phyloP scores from a whole-genome alignment of 2,888 invertebrate species.

The Neria commutata region DNA sequence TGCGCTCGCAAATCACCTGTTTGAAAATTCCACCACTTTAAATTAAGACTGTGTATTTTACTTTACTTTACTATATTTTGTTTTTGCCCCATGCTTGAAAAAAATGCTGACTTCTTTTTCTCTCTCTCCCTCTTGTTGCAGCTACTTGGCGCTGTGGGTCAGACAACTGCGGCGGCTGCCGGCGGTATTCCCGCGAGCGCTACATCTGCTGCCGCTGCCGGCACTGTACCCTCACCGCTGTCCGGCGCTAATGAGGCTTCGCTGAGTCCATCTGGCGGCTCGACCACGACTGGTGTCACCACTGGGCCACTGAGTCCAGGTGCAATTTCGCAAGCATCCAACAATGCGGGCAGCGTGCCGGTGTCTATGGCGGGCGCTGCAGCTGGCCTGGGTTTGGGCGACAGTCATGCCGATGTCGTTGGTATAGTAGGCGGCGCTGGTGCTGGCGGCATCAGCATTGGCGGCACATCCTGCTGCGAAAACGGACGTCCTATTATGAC shows the following conservation, averaged over 20 bases:
- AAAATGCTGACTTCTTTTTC: slow-evolving; percentile 20
- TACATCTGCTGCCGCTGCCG: slow-evolving; percentile 38
- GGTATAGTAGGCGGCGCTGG: slow-evolving; percentile 15
- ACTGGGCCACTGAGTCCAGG: slow-evolving; percentile 61
- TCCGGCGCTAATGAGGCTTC: slow-evolving; percentile 77
- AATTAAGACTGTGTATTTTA: too few species aligned
- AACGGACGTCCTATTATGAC: slow-evolving; percentile 90
- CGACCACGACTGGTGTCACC: slow-evolving; percentile 59
- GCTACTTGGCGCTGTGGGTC: slow-evolving; percentile 42
- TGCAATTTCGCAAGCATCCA: slow-evolving; percentile 62
- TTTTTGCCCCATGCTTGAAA: neutral
- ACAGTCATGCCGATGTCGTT: slow-evolving; percentile 30
- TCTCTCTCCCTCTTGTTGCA: slow-evolving; percentile 28
- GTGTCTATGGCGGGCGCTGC: slow-evolving; percentile 16
- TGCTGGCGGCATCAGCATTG: slow-evolving; percentile 14
- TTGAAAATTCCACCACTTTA: slow-evolving; percentile 36
- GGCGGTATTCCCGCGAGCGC: slow-evolving; percentile 19
- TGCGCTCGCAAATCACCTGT: slow-evolving; percentile 38
- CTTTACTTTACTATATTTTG: neutral
- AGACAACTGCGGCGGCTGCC: slow-evolving; percentile 71
- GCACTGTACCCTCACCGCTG: slow-evolving; percentile 74
- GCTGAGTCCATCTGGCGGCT: slow-evolving; percentile 71
- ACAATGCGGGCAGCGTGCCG: slow-evolving; percentile 46
- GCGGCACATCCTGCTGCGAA: slow-evolving; percentile 76
- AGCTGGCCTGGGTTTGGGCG: slow-evolving; percentile 33